These are phyloP conservation scores for Telmatherina bonti DNA, from an alignment of 2,797 vertebrate species.

Conservation along the genomic window DNA sequence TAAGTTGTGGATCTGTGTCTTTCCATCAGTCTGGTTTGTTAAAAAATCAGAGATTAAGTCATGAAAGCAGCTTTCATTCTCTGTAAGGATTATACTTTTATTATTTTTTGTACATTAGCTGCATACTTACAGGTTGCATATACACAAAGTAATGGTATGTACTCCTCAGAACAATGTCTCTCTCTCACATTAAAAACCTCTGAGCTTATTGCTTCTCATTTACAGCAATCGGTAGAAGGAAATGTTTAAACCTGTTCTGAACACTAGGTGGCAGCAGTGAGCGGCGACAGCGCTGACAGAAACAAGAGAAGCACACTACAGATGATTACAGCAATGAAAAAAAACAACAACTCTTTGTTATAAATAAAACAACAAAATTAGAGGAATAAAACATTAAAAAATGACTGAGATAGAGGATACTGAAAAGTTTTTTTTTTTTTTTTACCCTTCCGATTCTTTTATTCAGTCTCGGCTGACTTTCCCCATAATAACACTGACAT, in stretches of 20 bases:
- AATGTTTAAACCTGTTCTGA: constrained; percentile 17
- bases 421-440: background rate
- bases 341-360: constrained; percentile 35
- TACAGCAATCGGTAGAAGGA: no score
- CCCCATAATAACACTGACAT: constrained; percentile 17
- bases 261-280: constrained; percentile 70
- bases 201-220: constrained; percentile 49
- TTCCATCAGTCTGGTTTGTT: background rate
- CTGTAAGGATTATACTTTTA: constrained; percentile 55
- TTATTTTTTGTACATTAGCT: constrained; percentile 65
- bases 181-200: constrained; percentile 39
- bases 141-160: constrained; percentile 57
- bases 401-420: background rate
- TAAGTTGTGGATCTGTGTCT: background rate
- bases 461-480: constrained; percentile 1
- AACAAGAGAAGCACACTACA: constrained; percentile 7
- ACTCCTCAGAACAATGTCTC: constrained; percentile 34
- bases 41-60: background rate
- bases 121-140: constrained; percentile 59
- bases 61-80: constrained; percentile 3
- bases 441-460: constrained; percentile 9
- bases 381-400: constrained; percentile 37
- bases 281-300: constrained; percentile 23
- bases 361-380: constrained; percentile 49
- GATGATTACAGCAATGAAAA: constrained; percentile 21